These are phyloP conservation scores for Neotoxoptera formosana DNA, from an alignment of 1,140 invertebrate genomes.

Conservation along the genomic window DNA sequence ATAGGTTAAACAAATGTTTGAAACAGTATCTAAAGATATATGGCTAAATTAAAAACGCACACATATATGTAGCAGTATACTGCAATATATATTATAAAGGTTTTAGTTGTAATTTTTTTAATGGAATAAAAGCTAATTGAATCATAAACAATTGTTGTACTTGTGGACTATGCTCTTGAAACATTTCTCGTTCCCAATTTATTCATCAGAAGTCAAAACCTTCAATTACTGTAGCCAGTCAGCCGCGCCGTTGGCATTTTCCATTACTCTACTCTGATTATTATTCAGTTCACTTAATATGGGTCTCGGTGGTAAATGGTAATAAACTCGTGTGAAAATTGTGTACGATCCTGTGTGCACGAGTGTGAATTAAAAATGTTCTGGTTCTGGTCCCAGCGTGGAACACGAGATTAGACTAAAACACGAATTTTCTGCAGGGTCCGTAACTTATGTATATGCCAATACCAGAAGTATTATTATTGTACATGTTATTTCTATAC, in stretches of 20 bases:
- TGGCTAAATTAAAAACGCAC: background rate
- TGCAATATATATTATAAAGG: background rate
- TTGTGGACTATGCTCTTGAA: background rate
- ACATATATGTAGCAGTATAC: no score
- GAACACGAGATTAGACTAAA: background rate
- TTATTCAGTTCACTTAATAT: constrained; percentile 27
- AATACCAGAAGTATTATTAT: background rate
- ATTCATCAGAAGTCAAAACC: constrained; percentile 9
- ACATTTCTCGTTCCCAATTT: constrained; percentile 20
- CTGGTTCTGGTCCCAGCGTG: background rate
- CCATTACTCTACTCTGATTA: constrained; percentile 37
- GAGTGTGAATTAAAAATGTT: background rate
- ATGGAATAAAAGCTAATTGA: background rate
- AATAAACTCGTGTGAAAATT: background rate
- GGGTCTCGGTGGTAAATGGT: background rate
- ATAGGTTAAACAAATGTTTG: background rate
- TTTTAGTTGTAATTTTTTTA: no score
- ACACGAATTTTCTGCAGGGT: background rate
- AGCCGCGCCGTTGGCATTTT: constrained; percentile 41
- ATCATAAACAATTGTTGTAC: constrained; percentile 1
- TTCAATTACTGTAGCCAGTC: constrained; percentile 51
- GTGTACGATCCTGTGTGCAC: background rate
- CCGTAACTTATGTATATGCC: background rate
- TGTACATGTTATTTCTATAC: background rate
- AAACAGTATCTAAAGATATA: background rate